phyloP scores from a whole-genome alignment of 2,888 invertebrate species.

The Andrena minutula region DNA sequence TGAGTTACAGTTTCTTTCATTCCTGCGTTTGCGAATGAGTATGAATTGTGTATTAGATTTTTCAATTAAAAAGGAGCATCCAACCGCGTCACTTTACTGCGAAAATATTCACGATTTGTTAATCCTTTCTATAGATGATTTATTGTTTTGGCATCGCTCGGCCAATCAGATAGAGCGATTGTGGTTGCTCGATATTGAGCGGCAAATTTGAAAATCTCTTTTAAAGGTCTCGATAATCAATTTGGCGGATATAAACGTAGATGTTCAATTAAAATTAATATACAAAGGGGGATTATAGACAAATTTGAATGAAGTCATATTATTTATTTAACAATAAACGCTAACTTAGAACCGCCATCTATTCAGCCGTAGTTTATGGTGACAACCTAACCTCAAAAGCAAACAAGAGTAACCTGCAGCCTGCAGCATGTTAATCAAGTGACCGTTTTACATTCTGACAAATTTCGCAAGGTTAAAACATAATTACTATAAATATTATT shows the following conservation, averaged over 20 bases:
- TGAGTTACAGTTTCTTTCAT: not conserved
- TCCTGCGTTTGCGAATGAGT: not conserved
- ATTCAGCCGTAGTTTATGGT: not conserved
- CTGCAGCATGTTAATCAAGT: not conserved
- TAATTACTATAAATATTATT: conserved; percentile 5
- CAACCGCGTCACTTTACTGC: conserved; percentile 15
- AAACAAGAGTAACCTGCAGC: conserved; percentile 35
- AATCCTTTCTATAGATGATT: not conserved
- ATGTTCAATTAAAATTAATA: not conserved
- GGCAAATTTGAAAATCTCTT: conserved; percentile 1
- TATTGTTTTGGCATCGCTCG: not conserved
- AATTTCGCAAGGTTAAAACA: not conserved
- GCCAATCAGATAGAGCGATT: not conserved
- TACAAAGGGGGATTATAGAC: too few species aligned
- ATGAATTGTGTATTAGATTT: not conserved
- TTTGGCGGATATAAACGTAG: not conserved
- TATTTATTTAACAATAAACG: too few species aligned
- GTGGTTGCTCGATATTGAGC: not conserved
- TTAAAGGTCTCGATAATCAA: not conserved
- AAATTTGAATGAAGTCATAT: too few species aligned
- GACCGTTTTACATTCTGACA: not conserved
- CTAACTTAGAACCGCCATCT: not conserved
- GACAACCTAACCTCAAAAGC: conserved; percentile 34
- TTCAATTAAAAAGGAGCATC: not conserved
- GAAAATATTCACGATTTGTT: not conserved